Evolutionary conservation across 1,140 invertebrate species (phyloP).

Genomic region (Acromyrmex charruanus): DNA sequence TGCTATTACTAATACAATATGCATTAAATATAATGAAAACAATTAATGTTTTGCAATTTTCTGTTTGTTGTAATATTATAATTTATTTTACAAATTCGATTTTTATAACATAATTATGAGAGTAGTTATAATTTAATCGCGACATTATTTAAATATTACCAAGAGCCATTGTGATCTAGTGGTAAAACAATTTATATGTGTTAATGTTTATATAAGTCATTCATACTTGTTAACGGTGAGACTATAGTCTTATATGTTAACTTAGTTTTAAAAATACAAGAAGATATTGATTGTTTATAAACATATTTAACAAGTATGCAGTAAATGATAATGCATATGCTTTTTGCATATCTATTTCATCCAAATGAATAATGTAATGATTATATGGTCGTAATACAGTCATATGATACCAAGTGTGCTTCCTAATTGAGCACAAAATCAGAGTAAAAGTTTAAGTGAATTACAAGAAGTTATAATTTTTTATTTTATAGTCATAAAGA

Average conservation of each 20-base stretch:
- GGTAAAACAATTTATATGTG: slow-evolving; percentile 59
- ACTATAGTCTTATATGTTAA: slow-evolving; percentile 60
- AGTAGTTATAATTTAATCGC: slow-evolving; percentile 51
- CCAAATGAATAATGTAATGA: slow-evolving; percentile 60
- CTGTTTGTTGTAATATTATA: slow-evolving; percentile 30
- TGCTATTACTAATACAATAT: slow-evolving; percentile 29
- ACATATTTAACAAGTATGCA: slow-evolving; percentile 34
- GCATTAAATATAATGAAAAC: slow-evolving; percentile 48
- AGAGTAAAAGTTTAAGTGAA: slow-evolving; percentile 44
- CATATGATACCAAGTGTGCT: slow-evolving; percentile 51
- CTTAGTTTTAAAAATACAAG: slow-evolving; percentile 63
- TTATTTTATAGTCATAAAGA: not conserved
- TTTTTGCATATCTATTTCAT: slow-evolving; percentile 25
- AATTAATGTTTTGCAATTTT: slow-evolving; percentile 41
- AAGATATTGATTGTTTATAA: slow-evolving; percentile 52
- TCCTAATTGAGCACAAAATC: slow-evolving; percentile 57
- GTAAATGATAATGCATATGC: slow-evolving; percentile 32
- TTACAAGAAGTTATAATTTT: slow-evolving; percentile 35
- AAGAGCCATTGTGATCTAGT: slow-evolving; percentile 71
- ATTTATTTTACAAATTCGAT: slow-evolving; percentile 49
- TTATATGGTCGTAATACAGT: slow-evolving; percentile 8
- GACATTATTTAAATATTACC: slow-evolving; percentile 65
- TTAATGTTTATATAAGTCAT: slow-evolving; percentile 57
- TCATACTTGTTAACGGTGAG: slow-evolving; percentile 57
- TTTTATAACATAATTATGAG: slow-evolving; percentile 39